These are phyloP conservation scores for Danio jaintianensis DNA, from an alignment of 2,797 vertebrate species.

Conservation along the genomic window DNA sequence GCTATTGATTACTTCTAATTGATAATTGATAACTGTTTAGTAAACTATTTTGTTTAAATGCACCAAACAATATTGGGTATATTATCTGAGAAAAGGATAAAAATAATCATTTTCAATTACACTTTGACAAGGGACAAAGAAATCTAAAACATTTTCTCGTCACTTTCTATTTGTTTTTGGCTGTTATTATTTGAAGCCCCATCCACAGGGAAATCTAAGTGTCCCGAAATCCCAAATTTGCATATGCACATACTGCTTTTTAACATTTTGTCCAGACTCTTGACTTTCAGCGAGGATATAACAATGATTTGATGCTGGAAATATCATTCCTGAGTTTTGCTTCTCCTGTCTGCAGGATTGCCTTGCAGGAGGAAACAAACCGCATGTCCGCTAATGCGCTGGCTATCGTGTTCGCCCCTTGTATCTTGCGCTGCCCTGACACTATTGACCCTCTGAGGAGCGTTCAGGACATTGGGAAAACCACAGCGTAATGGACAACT, in stretches of 20 bases:
- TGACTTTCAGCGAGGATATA: not conserved
- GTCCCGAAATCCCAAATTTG: not conserved
- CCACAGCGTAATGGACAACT: constrained; percentile 89
- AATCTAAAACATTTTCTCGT: no score
- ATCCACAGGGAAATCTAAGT: not conserved
- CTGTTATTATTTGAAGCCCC: not conserved
- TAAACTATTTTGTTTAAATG: no score
- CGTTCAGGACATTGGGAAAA: constrained; percentile 97
- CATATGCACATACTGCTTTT: not conserved
- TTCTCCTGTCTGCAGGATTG: constrained; percentile 81
- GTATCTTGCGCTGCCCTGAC: constrained; percentile 95
- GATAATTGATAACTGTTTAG: no score
- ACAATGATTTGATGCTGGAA: not conserved
- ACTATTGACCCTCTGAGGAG: constrained; percentile 95
- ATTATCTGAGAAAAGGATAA: no score
- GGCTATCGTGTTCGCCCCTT: constrained; percentile 98
- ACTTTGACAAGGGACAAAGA: no score
- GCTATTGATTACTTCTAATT: no score
- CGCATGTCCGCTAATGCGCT: constrained; percentile 98
- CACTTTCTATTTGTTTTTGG: not conserved
- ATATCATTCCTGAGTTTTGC: not conserved
- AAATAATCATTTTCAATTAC: no score
- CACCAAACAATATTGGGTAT: no score
- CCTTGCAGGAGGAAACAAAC: constrained; percentile 95
- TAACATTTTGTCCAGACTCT: not conserved